Percentiles rank a stretch among this genome's conserved stretches.
Evolutionary conservation across 2,888 invertebrate species (phyloP).

Genomic region (Dynastes hyllus): DNA sequence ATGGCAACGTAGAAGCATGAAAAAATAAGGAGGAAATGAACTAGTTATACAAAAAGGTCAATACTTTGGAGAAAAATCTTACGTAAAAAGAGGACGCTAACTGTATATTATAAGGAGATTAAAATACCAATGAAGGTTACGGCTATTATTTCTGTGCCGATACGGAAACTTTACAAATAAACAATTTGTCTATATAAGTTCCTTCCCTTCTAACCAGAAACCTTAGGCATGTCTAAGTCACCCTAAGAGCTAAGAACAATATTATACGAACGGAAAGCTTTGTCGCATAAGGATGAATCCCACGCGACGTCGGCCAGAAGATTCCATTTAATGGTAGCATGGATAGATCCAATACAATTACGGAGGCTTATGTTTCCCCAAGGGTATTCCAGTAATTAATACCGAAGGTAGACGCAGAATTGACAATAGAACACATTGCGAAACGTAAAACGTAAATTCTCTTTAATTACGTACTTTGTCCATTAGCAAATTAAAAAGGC

Average conservation of each 20-base stretch:
- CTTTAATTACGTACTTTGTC: neutral
- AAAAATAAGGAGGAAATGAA: too few species aligned
- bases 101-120: too few species aligned
- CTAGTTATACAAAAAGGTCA: too few species aligned
- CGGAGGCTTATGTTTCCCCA: slow-evolving; percentile 21
- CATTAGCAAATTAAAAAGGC: neutral
- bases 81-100: too few species aligned
- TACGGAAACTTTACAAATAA: neutral
- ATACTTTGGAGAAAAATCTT: too few species aligned
- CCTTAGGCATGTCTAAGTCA: neutral
- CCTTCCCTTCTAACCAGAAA: slow-evolving; percentile 1
- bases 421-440: neutral
- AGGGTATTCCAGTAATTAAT: slow-evolving; percentile 25
- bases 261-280: slow-evolving; percentile 18
- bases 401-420: neutral
- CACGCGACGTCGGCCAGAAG: neutral
- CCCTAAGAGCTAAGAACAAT: neutral
- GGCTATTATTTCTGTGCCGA: neutral
- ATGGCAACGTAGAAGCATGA: too few species aligned
- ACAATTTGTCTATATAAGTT: neutral
- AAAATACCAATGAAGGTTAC: neutral
- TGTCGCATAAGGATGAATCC: neutral
- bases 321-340: slow-evolving; percentile 2
- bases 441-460: slow-evolving; percentile 3
- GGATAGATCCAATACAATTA: slow-evolving; percentile 26